Evolutionary conservation across 1,140 invertebrate species (phyloP).

Genomic region (Dendroctonus ponderosae): DNA sequence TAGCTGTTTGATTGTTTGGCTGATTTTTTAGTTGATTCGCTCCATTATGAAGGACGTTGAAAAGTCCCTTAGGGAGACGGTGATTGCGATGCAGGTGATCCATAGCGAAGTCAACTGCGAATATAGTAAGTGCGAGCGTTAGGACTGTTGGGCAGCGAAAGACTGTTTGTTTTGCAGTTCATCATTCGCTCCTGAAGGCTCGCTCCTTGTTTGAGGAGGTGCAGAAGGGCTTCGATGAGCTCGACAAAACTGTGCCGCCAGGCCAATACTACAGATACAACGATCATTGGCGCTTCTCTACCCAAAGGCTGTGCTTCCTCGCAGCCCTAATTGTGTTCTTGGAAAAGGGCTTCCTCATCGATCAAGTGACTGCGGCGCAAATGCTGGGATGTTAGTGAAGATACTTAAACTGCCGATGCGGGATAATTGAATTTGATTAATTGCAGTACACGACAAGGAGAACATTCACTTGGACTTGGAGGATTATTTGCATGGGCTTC

Average conservation of each 20-base stretch:
- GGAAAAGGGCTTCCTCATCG: conserved; percentile 71
- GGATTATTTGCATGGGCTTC: conserved; percentile 82
- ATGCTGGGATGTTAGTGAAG: conserved; percentile 69
- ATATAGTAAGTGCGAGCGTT: conserved; percentile 53
- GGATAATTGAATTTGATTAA: not conserved
- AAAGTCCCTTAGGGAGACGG: conserved; percentile 64
- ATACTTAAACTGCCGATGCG: not conserved
- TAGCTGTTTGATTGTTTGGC: not conserved
- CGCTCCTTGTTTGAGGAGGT: conserved; percentile 60
- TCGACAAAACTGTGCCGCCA: conserved; percentile 60
- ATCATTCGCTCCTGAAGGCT: conserved; percentile 58
- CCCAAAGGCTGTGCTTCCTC: conserved; percentile 75
- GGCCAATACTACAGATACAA: conserved; percentile 80
- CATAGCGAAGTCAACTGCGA: conserved; percentile 61
- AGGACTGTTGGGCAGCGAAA: not conserved
- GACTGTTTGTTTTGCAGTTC: conserved; percentile 52
- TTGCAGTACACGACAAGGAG: conserved; percentile 55
- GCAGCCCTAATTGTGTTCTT: conserved; percentile 77
- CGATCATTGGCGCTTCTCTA: conserved; percentile 83
- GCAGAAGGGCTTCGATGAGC: conserved; percentile 56
- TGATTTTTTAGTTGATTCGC: conserved; percentile 63
- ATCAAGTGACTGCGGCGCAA: conserved; percentile 72
- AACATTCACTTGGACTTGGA: conserved; percentile 89
- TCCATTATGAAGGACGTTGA: conserved; percentile 67
- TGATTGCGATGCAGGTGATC: conserved; percentile 69